These are phyloP conservation scores for Drosophila nr. medialis DNA, from an alignment of 2,888 invertebrate species.

Conservation along the genomic window DNA sequence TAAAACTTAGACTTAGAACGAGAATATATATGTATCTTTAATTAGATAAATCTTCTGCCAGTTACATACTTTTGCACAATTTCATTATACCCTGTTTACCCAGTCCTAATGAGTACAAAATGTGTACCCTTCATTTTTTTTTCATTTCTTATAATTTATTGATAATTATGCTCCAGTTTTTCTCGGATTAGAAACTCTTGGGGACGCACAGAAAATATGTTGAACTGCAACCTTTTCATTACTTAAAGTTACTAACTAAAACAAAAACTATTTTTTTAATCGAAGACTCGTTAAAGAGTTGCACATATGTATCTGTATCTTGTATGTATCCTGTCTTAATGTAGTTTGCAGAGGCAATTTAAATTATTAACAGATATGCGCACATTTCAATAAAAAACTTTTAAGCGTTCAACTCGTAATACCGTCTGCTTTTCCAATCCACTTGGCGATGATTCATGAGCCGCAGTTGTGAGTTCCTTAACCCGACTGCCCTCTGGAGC, in stretches of 20 bases:
- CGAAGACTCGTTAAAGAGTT: not conserved
- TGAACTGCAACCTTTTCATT: not conserved
- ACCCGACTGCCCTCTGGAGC: conserved; percentile 51
- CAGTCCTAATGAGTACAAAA: not conserved
- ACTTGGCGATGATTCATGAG: conserved; percentile 53
- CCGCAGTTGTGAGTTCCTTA: conserved; percentile 57
- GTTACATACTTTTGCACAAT: not conserved
- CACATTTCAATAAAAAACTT: conserved; percentile 35
- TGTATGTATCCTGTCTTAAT: not conserved
- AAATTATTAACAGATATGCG: conserved; percentile 43
- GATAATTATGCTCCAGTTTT: not conserved
- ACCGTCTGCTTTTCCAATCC: conserved; percentile 15
- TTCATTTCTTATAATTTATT: too few relatives aligned
- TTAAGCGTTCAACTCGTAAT: conserved; percentile 13
- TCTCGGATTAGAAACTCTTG: not conserved
- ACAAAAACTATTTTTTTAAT: not conserved
- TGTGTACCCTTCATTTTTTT: too few relatives aligned
- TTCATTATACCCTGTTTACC: not conserved
- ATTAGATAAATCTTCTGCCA: not conserved
- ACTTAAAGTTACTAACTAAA: not conserved
- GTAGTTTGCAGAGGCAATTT: conserved; percentile 26
- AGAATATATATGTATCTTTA: not conserved
- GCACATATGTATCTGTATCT: not conserved
- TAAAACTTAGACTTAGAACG: too few relatives aligned
- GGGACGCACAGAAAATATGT: not conserved